Base-by-base conservation (phyloP, 2,797 vertebrate genomes). In the Rousettus madagascariensis region DNA sequence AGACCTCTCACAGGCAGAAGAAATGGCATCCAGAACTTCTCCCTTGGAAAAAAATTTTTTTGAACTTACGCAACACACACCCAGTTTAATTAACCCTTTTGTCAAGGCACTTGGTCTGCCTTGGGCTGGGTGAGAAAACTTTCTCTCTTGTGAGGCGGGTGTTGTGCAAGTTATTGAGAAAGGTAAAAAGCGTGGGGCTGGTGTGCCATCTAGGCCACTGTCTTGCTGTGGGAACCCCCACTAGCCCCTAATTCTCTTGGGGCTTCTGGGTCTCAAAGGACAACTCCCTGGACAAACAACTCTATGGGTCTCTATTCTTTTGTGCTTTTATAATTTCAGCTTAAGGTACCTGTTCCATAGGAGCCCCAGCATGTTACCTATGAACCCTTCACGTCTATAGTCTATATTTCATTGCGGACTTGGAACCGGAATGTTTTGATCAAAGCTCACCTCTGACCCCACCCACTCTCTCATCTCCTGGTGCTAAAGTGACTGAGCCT, bases 21-120 rank as follows among this genome's bases (percentile, higher is more conserved):
- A 94, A 95, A 96, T 57, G 80, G 75, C 85, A 96, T 72, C 80
- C 85, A 87, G 71, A 93, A 89, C 74, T 49, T 92, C 66, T 92
- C 59, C 71, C 88, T 88, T 87, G 13, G 28, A 79, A 90, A 96
- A 96, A 95, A 75, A 77, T 75, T 3, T 61, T 89, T 95, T 78
- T 92, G 61, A 90, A 86, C 49, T 94, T 66, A 53, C 1, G 16
- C 43, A 92, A 90, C 26, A 90, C 38, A 77, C 4, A 2, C 75
- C 72, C 77, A 61, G 53, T 87, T 92, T 86, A 92, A 93, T 96
- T 78, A 96, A 97, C 95, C 90, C 94, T 90, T 97, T 86, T 86
- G 90, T 96, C 36, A 36, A 74, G 51, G 61, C n/a, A 20, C 36
- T 53, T 46, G 66, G 87, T 92, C 63, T 66, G 63, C n/a, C 26